phyloP scores from a whole-genome alignment of 1,140 invertebrate genomes.

The Aphaenogaster floridana region DNA sequence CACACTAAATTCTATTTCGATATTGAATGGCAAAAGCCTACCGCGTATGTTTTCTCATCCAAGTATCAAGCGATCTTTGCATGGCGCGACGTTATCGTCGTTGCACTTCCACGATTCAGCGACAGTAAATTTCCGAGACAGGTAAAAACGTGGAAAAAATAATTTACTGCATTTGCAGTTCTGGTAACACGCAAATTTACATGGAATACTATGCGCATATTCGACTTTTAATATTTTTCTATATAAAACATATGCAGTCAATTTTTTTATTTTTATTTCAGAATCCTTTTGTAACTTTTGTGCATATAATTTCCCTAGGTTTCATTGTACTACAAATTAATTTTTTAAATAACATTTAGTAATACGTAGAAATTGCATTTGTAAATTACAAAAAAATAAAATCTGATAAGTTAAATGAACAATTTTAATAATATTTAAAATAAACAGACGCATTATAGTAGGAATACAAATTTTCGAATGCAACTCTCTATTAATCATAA shows the following conservation, averaged over 20 bases:
- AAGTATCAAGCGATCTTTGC: constrained; percentile 47
- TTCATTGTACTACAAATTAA: not conserved
- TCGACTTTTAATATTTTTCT: constrained; percentile 21
- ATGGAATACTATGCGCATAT: constrained; percentile 13
- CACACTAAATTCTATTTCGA: constrained; percentile 56
- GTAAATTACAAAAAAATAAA: not conserved
- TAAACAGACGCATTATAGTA: not conserved
- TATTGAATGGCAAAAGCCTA: constrained; percentile 49
- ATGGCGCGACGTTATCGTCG: constrained; percentile 40
- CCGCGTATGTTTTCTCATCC: constrained; percentile 38
- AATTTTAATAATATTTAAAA: not conserved
- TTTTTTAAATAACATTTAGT: constrained; percentile 26
- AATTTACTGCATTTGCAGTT: constrained; percentile 8
- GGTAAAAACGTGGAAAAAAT: constrained; percentile 10
- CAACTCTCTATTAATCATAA: not conserved
- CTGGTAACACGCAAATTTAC: constrained; percentile 16
- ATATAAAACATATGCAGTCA: not conserved
- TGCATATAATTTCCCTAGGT: not conserved
- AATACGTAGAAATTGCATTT: not conserved
- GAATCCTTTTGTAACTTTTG: not conserved
- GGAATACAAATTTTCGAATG: not conserved
- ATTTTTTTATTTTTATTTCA: not conserved
- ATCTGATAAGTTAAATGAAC: not conserved
- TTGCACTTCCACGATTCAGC: constrained; percentile 2
- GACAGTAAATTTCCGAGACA: constrained; percentile 16